phyloP scores from a whole-genome alignment of 2,888 invertebrate species.

The Ephialtes manifestator region DNA sequence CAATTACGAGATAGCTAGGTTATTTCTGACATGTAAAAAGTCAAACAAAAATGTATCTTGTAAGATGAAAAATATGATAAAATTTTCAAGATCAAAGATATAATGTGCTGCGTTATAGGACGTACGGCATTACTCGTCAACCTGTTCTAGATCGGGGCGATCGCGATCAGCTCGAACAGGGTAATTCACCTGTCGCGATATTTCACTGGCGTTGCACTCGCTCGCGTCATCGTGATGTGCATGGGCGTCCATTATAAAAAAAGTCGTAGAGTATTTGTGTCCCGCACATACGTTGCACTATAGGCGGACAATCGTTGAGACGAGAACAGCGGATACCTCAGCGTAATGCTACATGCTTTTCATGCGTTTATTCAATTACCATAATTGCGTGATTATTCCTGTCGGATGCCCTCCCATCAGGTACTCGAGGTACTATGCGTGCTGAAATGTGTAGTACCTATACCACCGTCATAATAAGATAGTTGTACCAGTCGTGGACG shows the following conservation, averaged over 20 bases:
- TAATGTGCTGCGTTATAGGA: conserved; percentile 34
- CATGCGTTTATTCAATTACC: conserved; percentile 84
- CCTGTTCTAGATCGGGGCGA: conserved; percentile 51
- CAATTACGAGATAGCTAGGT: conserved; percentile 29
- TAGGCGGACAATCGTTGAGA: conserved; percentile 62
- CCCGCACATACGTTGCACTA: conserved; percentile 19
- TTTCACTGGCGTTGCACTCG: conserved; percentile 65
- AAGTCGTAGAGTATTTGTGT: conserved; percentile 8
- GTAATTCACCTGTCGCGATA: conserved; percentile 69
- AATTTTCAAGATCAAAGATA: conserved; percentile 56
- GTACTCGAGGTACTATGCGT: conserved; percentile 27
- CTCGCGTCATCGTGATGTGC: conserved; percentile 68
- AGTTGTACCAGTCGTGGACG: background rate
- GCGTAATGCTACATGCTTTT: conserved; percentile 73
- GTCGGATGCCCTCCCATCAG: conserved; percentile 64
- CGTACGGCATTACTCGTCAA: conserved; percentile 2
- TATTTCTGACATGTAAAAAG: conserved; percentile 10
- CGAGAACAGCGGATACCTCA: conserved; percentile 70
- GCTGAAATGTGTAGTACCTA: conserved; percentile 50
- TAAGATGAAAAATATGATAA: conserved; percentile 24
- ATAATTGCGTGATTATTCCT: conserved; percentile 84
- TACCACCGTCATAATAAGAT: conserved; percentile 48
- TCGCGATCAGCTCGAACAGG: conserved; percentile 60
- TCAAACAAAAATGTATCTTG: background rate
- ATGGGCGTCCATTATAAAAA: conserved; percentile 60